phyloP scores from a whole-genome alignment of 2,888 invertebrate genomes.

The Thera britannica region DNA sequence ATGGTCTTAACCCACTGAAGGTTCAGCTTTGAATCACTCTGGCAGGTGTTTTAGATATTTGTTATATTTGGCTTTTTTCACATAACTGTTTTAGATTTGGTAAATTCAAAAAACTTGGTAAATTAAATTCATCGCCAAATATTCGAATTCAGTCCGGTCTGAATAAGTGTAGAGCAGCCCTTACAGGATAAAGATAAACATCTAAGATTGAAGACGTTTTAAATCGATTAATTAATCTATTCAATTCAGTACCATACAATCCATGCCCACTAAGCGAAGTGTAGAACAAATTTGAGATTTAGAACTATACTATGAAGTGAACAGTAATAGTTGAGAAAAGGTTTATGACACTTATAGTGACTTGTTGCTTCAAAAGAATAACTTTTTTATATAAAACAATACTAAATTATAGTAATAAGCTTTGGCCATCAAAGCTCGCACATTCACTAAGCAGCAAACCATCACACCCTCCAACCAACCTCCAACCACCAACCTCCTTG shows the following conservation, averaged over 20 bases:
- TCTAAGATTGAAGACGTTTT: constrained; percentile 24
- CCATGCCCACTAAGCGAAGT: constrained; percentile 23
- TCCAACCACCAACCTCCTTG: no score
- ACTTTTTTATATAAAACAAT: constrained; percentile 45
- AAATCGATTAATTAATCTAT: constrained; percentile 18
- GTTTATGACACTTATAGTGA: constrained; percentile 73
- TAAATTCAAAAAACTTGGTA: background rate
- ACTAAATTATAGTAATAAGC: constrained; percentile 51
- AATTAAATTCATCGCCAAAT: background rate
- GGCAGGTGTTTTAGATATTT: no score
- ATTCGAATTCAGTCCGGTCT: background rate
- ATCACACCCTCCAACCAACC: no score
- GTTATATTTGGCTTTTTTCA: no score
- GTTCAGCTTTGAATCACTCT: no score
- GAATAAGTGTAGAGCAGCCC: constrained; percentile 19
- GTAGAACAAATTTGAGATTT: constrained; percentile 15
- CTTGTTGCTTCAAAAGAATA: constrained; percentile 59
- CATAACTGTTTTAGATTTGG: no score
- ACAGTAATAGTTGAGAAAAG: constrained; percentile 15
- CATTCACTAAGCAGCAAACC: constrained; percentile 34
- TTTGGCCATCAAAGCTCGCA: constrained; percentile 65
- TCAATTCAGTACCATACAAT: constrained; percentile 39
- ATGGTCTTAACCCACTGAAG: no score
- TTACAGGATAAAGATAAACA: constrained; percentile 23
- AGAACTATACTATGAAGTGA: constrained; percentile 11